Base-by-base conservation (phyloP, 2,888 invertebrate genomes). In the Tetragonisca angustula region DNA sequence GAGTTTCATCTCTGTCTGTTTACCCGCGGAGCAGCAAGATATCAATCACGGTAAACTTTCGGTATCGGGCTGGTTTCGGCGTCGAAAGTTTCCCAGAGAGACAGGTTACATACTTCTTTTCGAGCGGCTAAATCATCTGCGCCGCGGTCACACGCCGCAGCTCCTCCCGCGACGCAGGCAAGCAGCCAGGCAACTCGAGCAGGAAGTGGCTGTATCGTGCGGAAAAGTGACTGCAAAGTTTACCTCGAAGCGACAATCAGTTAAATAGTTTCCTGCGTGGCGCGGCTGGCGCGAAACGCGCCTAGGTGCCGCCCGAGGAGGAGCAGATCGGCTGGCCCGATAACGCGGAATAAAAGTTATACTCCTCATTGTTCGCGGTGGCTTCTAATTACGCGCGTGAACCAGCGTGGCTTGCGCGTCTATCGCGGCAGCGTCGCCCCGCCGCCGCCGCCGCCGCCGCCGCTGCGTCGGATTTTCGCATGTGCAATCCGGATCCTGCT, bases 311-410 rank as follows among this genome's bases (percentile, higher is more conserved):
- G 80, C 65, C 70, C 67, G 80, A 76, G 86, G 78, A 81, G 84
- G 88, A 81, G 87, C 81, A 93, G 94, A 94, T 94, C 90, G 83
- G 77, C 90, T 83, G 83, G 87, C 77, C 82, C 87, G 93, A 94
- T 94, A 94, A 93, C 9, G 91, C 90, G 90, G 91, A 93, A 94
- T 94, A 93, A 94, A 94, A 93, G 90, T 92, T 93, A 92, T 90
- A 90, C 91, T 91, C 91, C 92, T 92, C 92, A 93, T 94, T 94
- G 94, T 94, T 93, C 92, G 90, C 87, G 87, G 90, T 88, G 91
- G 92, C 91, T 93, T 93, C 92, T 93, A 93, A 94, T 94, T 94
- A 93, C 91, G 91, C 89, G 87, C 90, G 86, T 87, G 90, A 89
- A 82, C 88, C 83, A 68, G 79, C 72, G 72, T 71, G 54, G 72